Base-by-base conservation (phyloP, 37 sponge, comb jelly and placozoan species). In the Halisarca cf. caerulea region DNA sequence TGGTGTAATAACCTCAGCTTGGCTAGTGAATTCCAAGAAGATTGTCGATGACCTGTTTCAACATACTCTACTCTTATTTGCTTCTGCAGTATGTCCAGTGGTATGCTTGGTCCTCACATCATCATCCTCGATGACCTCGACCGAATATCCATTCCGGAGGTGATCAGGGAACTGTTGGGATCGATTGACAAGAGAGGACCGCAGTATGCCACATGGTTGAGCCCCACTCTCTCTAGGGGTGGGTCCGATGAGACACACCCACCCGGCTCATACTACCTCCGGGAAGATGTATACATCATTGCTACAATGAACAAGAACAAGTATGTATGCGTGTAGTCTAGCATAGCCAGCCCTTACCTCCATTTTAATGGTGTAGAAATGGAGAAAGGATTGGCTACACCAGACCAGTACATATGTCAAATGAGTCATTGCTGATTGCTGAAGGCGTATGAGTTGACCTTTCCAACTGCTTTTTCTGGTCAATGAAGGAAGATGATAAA, bases 121-220 rank as follows among this genome's bases (percentile, higher is more conserved):
- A 43, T 93, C 39, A 75, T 93, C 24, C 62, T 93, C 85, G 90
- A 93, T 41, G 85, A 93, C 54, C 66, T 93, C 24, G 86, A 86
- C 32, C 68, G 58, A 0, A 39, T 85, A 0, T 64, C 78, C 18
- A 47, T 75, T 17, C 88, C 92, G 5, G 64, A 74, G 8, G 83
- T 92, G 39, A 64, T 88, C 2, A 82, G 85, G 6, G 90, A 93
- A 60, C 78, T 93, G 28, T 32, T 87, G 39, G 75, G 71, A 8
- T 41, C 79, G 15, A 78, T 93, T 14, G 82, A 83, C 6, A 61
- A 86, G 68, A 34, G 93, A 39, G 90, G 87, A 44, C 79, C 87
- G 18, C 53, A 71, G 38, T 64, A 80, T 27, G 74, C 86, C 51
- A 41, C 79, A 78, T 93, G 93, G 93, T 36, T 86, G 20, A 80